Evolutionary conservation across 2,797 vertebrate species (phyloP).

Genomic region (Alcedo quadribrachys): DNA sequence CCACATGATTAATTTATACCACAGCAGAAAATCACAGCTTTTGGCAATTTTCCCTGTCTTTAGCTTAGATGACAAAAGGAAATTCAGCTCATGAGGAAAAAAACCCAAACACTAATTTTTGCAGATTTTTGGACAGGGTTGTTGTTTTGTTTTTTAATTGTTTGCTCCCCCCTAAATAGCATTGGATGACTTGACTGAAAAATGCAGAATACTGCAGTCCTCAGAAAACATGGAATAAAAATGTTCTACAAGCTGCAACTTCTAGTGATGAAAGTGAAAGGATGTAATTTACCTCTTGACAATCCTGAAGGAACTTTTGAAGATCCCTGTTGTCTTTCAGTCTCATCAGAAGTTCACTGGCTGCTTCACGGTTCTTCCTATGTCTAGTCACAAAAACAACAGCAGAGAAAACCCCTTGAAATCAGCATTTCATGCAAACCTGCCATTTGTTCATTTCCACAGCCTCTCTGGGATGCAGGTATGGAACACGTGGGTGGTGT

Average conservation of each 20-base stretch:
- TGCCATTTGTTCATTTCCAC: neutral
- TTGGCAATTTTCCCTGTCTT: neutral
- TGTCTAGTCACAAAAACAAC: constrained; percentile 69
- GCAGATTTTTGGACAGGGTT: neutral
- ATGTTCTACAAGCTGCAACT: neutral
- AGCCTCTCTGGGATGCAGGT: neutral
- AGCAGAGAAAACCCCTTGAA: neutral
- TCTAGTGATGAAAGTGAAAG: neutral
- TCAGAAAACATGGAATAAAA: neutral
- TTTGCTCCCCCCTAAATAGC: neutral
- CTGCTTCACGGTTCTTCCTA: constrained; percentile 86
- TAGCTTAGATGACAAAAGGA: neutral
- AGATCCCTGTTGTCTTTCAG: constrained; percentile 97
- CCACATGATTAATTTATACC: neutral
- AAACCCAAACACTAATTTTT: neutral
- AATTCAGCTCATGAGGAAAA: neutral
- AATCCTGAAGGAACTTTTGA: constrained; percentile 97
- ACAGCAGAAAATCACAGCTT: neutral
- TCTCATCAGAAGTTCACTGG: constrained; percentile 90
- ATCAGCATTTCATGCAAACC: neutral
- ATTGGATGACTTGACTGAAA: neutral
- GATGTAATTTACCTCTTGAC: constrained; percentile 87
- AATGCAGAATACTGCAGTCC: neutral
- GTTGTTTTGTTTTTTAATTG: neutral
- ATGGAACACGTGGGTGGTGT: neutral